Conservation (phyloP, 2,797 vertebrate genomes). For the Arrhamphus sclerolepis region DNA sequence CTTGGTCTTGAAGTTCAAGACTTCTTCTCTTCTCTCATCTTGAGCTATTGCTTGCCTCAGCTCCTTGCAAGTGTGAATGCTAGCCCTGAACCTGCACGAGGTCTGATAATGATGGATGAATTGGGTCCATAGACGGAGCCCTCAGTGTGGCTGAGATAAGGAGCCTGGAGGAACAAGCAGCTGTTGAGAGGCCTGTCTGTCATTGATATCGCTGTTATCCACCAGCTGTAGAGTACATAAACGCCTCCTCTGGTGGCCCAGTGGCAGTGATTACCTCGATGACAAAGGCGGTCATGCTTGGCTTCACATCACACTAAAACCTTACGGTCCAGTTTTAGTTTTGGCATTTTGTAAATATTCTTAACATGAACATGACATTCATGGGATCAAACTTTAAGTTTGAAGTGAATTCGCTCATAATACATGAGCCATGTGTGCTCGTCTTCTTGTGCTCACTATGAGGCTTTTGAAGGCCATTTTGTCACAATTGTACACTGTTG, state of each 20-base stretch:
- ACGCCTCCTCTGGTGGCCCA: conserved; percentile 38
- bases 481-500: no score
- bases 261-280: conserved; percentile 39
- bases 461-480: no score
- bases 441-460: no score
- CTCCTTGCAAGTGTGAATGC: conserved; percentile 40
- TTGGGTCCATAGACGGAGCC: conserved; percentile 55
- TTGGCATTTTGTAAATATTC: neutral
- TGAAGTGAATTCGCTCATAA: no score
- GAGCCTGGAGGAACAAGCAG: conserved; percentile 56
- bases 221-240: conserved; percentile 43
- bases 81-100: conserved; percentile 51
- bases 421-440: no score
- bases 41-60: conserved; percentile 15
- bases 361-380: neutral
- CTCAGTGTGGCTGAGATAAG: conserved; percentile 68
- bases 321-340: neutral
- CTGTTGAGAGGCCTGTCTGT: conserved; percentile 63
- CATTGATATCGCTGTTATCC: conserved; percentile 70
- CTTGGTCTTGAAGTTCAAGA: conserved; percentile 20
- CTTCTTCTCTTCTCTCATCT: conserved; percentile 21
- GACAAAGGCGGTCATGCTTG: conserved; percentile 40
- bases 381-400: neutral
- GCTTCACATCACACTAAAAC: conserved; percentile 25
- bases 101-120: conserved; percentile 76